These are phyloP conservation scores for Macrophya alboannulata DNA, from an alignment of 2,888 invertebrate genomes.

Conservation along the genomic window DNA sequence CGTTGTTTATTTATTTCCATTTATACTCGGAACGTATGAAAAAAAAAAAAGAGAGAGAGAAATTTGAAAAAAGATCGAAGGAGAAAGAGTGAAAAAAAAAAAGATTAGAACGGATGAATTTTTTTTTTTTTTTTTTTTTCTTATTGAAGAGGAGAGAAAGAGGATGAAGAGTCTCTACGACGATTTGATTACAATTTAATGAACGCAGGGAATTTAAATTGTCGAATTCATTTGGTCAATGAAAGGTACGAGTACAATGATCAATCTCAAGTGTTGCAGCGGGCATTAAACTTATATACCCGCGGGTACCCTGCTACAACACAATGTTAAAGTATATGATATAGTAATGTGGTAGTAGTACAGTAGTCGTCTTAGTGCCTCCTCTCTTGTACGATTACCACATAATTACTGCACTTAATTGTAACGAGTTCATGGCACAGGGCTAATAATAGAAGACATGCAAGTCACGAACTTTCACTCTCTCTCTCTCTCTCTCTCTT, in stretches of 20 bases:
- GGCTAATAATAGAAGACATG: constrained; percentile 39
- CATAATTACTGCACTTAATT: constrained; percentile 48
- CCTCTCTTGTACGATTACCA: constrained; percentile 30
- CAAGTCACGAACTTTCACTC: constrained; percentile 20
- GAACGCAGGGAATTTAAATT: background rate
- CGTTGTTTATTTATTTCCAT: constrained; percentile 8
- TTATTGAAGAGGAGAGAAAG: background rate
- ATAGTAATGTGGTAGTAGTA: background rate
- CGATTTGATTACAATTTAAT: background rate
- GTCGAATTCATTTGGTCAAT: background rate
- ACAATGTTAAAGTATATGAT: background rate
- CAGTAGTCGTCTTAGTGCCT: background rate
- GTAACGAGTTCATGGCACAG: constrained; percentile 44
- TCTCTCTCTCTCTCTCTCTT: background rate
- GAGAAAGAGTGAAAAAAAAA: too few relatives aligned
- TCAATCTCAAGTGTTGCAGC: background rate
- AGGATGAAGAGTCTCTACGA: background rate
- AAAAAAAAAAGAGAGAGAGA: background rate
- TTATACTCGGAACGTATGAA: background rate
- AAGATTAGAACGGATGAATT: background rate
- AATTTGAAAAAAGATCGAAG: background rate
- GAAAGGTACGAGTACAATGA: background rate
- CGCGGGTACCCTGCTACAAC: background rate
- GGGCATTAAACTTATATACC: background rate
- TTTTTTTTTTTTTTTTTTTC: background rate